Conservation (phyloP, 2,888 invertebrate genomes). For the Clanis bilineata region DNA sequence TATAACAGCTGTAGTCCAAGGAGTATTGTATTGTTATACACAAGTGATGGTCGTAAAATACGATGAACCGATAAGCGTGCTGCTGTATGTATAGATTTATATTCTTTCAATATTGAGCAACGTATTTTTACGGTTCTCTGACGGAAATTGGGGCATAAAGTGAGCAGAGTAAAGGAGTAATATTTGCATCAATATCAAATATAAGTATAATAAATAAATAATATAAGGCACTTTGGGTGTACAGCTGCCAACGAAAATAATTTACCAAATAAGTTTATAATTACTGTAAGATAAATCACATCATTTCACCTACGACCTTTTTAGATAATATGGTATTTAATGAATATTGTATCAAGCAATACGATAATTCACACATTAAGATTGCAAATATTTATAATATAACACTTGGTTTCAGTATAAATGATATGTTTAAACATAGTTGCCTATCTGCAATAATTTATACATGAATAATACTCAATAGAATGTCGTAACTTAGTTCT, state of each 20-base stretch:
- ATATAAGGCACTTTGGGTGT: background rate
- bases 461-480: background rate
- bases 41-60: conserved; percentile 38
- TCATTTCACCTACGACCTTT: conserved; percentile 52
- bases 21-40: conserved; percentile 33
- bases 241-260: conserved; percentile 35
- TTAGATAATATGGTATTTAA: conserved; percentile 61
- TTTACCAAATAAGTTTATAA: conserved; percentile 50
- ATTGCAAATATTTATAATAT: conserved; percentile 24
- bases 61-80: conserved; percentile 50
- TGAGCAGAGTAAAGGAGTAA: background rate
- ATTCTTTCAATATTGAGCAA: conserved; percentile 41
- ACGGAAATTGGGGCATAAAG: conserved; percentile 37
- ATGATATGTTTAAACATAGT: background rate
- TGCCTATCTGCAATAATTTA: background rate
- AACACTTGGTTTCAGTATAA: conserved; percentile 26
- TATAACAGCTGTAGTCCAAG: conserved; percentile 21
- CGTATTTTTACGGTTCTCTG: conserved; percentile 41
- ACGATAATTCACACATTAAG: conserved; percentile 49
- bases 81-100: conserved; percentile 44
- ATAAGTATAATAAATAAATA: background rate
- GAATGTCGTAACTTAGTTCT: background rate
- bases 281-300: conserved; percentile 55
- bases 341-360: conserved; percentile 63
- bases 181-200: background rate